These are phyloP conservation scores for Choloepus didactylus DNA, from an alignment of 2,797 vertebrate species.

Conservation along the genomic window DNA sequence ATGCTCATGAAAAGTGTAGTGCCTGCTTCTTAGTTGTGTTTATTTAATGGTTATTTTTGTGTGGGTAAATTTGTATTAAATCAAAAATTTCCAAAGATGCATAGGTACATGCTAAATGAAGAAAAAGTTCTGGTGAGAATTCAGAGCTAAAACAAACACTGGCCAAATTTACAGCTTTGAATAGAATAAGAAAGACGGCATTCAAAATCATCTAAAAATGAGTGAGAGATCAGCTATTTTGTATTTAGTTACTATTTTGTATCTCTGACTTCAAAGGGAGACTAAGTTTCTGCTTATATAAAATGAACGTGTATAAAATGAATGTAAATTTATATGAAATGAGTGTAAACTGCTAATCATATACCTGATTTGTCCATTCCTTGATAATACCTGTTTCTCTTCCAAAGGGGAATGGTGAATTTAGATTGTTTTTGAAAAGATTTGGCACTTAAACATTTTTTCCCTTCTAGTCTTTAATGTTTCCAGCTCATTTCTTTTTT, in stretches of 20 bases:
- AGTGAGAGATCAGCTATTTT: neutral
- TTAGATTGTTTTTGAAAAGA: constrained; percentile 62
- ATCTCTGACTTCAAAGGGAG: neutral
- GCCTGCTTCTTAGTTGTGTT: neutral
- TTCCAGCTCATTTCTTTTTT: constrained; percentile 61
- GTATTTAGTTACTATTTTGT: neutral
- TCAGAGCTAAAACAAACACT: constrained; percentile 10
- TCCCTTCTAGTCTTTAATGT: constrained; percentile 66
- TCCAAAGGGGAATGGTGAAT: constrained; percentile 1
- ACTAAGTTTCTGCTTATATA: neutral
- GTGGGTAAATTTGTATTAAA: constrained; percentile 24
- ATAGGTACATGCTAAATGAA: neutral
- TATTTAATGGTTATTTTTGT: neutral
- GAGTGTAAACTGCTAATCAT: neutral
- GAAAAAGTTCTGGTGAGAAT: neutral
- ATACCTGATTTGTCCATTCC: neutral
- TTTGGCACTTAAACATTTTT: constrained; percentile 41
- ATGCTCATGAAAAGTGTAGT: neutral
- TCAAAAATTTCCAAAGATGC: neutral
- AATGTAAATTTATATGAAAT: neutral
- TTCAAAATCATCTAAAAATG: neutral
- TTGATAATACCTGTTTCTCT: constrained; percentile 40
- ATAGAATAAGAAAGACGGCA: neutral
- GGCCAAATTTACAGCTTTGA: neutral
- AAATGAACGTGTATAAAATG: neutral